Conservation (phyloP, 1,140 invertebrate genomes). For the Bacillus rossius region DNA sequence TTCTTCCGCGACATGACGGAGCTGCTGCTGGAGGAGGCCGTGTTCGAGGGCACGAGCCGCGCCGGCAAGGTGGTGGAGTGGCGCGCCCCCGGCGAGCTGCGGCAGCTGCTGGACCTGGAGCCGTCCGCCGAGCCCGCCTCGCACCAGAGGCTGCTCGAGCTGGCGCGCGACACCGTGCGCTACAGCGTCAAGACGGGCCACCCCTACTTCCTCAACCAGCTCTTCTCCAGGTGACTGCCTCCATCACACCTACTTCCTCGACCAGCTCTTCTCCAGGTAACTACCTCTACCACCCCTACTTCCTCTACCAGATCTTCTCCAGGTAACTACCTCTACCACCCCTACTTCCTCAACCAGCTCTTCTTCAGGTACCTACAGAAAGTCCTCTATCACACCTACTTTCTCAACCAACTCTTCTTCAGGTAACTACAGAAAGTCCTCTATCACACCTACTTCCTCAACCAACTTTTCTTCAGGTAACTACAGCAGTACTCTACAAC, state of each 20-base stretch:
- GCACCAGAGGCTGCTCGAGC: constrained; percentile 58
- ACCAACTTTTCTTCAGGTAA: constrained; percentile 69
- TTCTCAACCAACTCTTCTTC: constrained; percentile 81
- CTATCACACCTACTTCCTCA: constrained; percentile 85
- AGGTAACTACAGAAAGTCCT: constrained; percentile 32
- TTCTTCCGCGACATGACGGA: constrained; percentile 65
- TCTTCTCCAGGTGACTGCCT: constrained; percentile 56
- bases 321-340: too few relatives aligned
- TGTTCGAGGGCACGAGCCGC: constrained; percentile 66
- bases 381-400: constrained; percentile 85
- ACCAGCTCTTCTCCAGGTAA: constrained; percentile 69
- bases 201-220: constrained; percentile 81
- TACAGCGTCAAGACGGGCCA: constrained; percentile 86
- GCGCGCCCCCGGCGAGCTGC: constrained; percentile 60
- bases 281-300: too few relatives aligned
- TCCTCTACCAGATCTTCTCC: too few relatives aligned
- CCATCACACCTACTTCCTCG: constrained; percentile 84
- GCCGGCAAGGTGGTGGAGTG: constrained; percentile 68
- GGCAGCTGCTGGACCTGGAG: constrained; percentile 57
- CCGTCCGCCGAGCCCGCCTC: constrained; percentile 51
- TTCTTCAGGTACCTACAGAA: constrained; percentile 55
- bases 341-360: constrained; percentile 81
- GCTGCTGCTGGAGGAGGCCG: constrained; percentile 62
- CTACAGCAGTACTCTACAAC: too few relatives aligned
- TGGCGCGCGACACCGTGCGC: constrained; percentile 60